Conservation (phyloP, 2,797 vertebrate species). For the Sebastes umbrosus region DNA sequence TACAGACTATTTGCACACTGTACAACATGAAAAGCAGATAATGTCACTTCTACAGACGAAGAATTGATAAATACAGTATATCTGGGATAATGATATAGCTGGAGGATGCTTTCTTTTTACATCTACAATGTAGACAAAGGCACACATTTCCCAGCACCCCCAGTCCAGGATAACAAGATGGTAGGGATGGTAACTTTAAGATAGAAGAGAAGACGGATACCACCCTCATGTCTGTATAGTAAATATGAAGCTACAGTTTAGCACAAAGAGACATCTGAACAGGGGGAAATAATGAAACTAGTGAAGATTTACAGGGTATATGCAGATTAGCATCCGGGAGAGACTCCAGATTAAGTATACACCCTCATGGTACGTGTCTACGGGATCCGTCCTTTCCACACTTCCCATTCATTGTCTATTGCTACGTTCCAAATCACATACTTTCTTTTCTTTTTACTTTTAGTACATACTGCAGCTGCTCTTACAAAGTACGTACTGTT, state of each 20-base stretch:
- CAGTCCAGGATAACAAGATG: not conserved
- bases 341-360: not conserved
- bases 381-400: too few species aligned
- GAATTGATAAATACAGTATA: not conserved
- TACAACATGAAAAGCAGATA: not conserved
- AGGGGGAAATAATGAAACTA: not conserved
- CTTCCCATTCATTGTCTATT: too few species aligned
- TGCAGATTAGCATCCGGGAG: not conserved
- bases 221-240: not conserved
- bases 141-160: not conserved
- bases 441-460: too few species aligned
- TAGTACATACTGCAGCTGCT: too few species aligned
- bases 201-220: not conserved
- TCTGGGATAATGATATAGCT: not conserved
- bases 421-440: too few species aligned
- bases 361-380: not conserved
- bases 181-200: not conserved
- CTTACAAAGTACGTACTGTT: too few species aligned
- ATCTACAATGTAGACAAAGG: not conserved
- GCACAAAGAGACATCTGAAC: not conserved
- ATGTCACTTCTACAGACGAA: not conserved
- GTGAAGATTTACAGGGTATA: not conserved
- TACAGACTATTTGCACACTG: not conserved
- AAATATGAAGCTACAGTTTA: not conserved
- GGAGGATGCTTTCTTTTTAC: not conserved